phyloP scores from a whole-genome alignment of 2,113 vertebrate genomes.

The Pica pica region DNA sequence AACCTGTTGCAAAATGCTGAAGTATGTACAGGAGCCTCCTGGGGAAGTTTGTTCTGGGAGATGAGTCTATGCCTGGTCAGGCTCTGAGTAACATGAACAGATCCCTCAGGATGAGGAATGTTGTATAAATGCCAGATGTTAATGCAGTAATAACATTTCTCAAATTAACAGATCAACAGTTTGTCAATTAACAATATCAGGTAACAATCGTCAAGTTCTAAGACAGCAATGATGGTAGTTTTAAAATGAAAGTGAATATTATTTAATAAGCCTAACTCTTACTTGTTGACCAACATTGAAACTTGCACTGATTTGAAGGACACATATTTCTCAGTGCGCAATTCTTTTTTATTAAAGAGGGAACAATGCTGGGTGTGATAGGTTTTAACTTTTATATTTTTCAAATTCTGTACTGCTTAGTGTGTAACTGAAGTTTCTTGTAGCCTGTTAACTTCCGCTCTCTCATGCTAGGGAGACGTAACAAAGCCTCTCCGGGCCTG shows the following conservation, averaged over 20 bases:
- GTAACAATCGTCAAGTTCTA: neutral
- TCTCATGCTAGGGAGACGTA: too few species aligned
- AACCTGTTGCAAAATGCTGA: neutral
- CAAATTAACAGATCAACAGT: neutral
- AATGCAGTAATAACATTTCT: neutral
- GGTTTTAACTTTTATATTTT: too few species aligned
- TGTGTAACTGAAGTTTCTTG: too few species aligned
- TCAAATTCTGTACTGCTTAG: too few species aligned
- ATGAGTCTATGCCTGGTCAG: neutral
- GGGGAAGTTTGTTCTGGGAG: neutral
- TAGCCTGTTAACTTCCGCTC: too few species aligned
- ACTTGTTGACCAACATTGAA: neutral
- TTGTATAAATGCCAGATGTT: neutral
- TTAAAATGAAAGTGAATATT: constrained; percentile 4
- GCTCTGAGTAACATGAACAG: neutral
- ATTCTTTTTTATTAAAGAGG: neutral
- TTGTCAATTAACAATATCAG: neutral
- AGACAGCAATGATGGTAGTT: neutral
- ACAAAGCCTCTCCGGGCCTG: too few species aligned
- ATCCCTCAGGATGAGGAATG: neutral
- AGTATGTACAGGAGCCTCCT: neutral
- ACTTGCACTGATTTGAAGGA: constrained; percentile 9
- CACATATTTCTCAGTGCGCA: neutral
- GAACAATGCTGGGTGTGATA: neutral
- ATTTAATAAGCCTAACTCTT: neutral